Base-by-base conservation (phyloP, 64 coral and sea anemone species). In the Porites lutea region DNA sequence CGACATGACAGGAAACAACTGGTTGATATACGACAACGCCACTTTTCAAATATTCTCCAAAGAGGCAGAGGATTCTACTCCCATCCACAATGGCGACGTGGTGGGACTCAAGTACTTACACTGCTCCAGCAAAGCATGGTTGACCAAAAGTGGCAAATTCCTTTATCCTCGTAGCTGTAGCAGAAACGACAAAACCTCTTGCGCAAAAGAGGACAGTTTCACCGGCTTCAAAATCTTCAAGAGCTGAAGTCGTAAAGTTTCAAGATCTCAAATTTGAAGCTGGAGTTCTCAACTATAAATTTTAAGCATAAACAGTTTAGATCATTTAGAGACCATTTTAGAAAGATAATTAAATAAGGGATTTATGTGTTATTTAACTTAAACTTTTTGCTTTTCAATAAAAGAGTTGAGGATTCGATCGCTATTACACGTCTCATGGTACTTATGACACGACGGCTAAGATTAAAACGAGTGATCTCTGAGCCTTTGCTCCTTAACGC, bases 151-250 rank as follows among this genome's bases (percentile, higher is more conserved):
- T 9, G 70, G 87, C 0, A 19, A 27, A 2, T 63, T 73, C 16
- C 62, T 90, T 20, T 95, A 95, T 55, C 14, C 88, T 4, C 59
- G 81, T 0, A 53, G 43, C 6, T 95, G 93, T 22, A 71, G 59
- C 14, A 18, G 14, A 15, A 52, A 19, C 64, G 43, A 21, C 61
- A 95, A 95, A 52, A 52, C 13, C 1, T 52, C 69, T 0, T 95
- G 93, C 37, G 93, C 88, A 44, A 77, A 69, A 3, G 70, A 65
- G n/a, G 71, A 77, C 43, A 21, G 37, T 4, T 54, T 22, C 2
- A 48, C 78, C 49, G 93, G 93, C 16, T 95, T 95, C 48, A 79
- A 86, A 43, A 87, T 95, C 49, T 95, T 86, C 44, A 95, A 95
- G 71, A 74, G 48, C 43, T 14, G 14, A 9, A 23, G n/a, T 23